Base-by-base conservation (phyloP, 2,888 invertebrate genomes). In the Malthinus flaveolus region DNA sequence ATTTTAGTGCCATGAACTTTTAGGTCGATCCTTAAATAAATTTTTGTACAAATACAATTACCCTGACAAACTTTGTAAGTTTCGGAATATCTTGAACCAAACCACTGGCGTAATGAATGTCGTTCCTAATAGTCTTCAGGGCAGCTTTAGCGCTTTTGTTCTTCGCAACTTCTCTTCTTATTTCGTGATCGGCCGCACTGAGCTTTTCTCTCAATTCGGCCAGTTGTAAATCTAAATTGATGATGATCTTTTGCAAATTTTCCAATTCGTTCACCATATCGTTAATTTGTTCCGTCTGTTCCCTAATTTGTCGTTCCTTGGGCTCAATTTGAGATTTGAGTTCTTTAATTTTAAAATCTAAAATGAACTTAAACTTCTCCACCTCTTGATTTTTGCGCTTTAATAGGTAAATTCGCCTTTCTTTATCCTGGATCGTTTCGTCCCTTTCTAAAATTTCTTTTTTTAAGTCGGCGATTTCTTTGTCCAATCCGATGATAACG, bases 281-380 rank as follows among this genome's bases (percentile, higher is more conserved):
- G 46, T 84, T 82, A 49, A 92, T 91, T 74, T 93, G 90, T 61
- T 88, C 84, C 69, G 90, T 90, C 80, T 92, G 89, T 67, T 90
- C 88, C 74, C 88, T 87, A 67, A 95, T 94, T 71, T 91, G 91
- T 63, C 87, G 85, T 72, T 95, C 93, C 66, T 90, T 85, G 1
- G 95, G 95, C 72, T 93, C 92, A 71, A 96, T 92, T 80, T 87
- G 85, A 69, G 74, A 73, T 75, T 92, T 91, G 13, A 95, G 77
- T 71, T 96, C 95, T 32, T 89, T 87, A 58, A 96, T 93, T 78
- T 94, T 94, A 74, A 93, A 93, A 72, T 92, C 91, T 32, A 95
- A 79, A 1, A 95, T 93, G 75, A 93, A 94, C 74, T 93, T 94
- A 75, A 91, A 93, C 76, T 95, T 96, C 73, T 96, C 94, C 62